Conservation (phyloP, 2,888 invertebrate species). For the Eudemis profundana region DNA sequence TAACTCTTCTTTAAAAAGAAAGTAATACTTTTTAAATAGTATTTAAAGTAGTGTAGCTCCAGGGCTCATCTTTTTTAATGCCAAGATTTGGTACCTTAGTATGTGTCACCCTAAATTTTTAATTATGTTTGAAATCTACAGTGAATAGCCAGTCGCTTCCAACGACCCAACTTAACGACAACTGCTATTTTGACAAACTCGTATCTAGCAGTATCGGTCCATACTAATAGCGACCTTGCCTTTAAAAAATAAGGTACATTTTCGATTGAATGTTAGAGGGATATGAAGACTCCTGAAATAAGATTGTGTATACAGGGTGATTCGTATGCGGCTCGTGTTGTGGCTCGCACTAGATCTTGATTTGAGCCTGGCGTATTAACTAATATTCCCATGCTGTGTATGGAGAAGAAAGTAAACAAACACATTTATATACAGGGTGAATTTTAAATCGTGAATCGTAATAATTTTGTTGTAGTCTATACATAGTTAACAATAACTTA, state of each 20-base stretch:
- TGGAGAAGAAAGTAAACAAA: background rate
- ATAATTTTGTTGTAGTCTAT: too few relatives aligned
- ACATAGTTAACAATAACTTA: too few relatives aligned
- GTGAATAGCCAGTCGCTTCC: background rate
- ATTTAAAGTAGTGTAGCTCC: too few relatives aligned
- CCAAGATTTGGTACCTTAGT: too few relatives aligned
- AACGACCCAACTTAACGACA: background rate
- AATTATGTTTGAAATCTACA: too few relatives aligned
- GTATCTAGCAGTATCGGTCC: background rate
- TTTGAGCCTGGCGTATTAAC: conserved; percentile 8
- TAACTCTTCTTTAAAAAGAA: too few relatives aligned
- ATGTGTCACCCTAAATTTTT: too few relatives aligned
- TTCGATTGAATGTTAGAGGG: background rate
- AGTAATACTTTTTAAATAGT: too few relatives aligned
- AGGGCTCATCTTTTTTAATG: too few relatives aligned
- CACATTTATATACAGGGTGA: background rate
- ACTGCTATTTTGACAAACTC: background rate
- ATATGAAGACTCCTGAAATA: background rate
- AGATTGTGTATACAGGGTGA: background rate
- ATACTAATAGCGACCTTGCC: background rate
- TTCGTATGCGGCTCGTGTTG: background rate
- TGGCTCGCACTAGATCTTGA: conserved; percentile 3
- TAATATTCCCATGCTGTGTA: conserved; percentile 7
- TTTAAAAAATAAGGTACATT: background rate
- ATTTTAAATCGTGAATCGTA: too few relatives aligned